These are phyloP conservation scores for Forbesichthys agassizii DNA, from an alignment of 2,113 vertebrate genomes.

Conservation along the genomic window DNA sequence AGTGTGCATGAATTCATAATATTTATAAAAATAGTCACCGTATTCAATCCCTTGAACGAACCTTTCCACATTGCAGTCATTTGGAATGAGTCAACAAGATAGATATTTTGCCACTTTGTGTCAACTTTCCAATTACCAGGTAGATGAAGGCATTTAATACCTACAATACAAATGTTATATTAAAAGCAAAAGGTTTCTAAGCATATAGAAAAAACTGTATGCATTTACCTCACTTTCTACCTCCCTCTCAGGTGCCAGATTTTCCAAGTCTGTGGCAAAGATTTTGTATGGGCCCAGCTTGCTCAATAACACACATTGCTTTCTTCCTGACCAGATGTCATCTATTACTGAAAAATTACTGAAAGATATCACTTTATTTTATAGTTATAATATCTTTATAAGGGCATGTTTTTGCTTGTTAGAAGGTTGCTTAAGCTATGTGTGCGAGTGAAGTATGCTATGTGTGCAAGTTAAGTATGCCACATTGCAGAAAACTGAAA, in stretches of 20 bases:
- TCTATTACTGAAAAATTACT: background rate
- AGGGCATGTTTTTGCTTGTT: too few species aligned
- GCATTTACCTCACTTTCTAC: background rate
- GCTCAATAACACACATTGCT: background rate
- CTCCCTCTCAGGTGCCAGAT: background rate
- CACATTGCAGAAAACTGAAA: too few species aligned
- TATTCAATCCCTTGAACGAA: background rate
- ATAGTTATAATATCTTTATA: too few species aligned
- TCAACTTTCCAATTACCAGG: background rate
- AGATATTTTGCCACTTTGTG: background rate
- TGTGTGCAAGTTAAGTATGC: too few species aligned
- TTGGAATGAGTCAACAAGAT: background rate
- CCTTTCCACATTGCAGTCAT: background rate
- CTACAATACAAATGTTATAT: background rate
- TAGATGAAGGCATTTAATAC: background rate
- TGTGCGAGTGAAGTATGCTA: too few species aligned
- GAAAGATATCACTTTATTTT: too few species aligned
- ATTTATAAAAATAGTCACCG: background rate
- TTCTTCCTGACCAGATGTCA: background rate
- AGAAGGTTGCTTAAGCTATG: too few species aligned
- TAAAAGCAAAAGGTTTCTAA: background rate
- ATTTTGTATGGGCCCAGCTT: background rate
- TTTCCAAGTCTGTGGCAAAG: slow-evolving; percentile 1
- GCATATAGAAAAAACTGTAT: background rate
- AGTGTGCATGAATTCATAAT: background rate